A percentile compares a stretch with the other conserved stretches of the same genome.
These are phyloP conservation scores for Todus mexicanus DNA, from an alignment of 2,797 vertebrate species.

Conservation along the genomic window DNA sequence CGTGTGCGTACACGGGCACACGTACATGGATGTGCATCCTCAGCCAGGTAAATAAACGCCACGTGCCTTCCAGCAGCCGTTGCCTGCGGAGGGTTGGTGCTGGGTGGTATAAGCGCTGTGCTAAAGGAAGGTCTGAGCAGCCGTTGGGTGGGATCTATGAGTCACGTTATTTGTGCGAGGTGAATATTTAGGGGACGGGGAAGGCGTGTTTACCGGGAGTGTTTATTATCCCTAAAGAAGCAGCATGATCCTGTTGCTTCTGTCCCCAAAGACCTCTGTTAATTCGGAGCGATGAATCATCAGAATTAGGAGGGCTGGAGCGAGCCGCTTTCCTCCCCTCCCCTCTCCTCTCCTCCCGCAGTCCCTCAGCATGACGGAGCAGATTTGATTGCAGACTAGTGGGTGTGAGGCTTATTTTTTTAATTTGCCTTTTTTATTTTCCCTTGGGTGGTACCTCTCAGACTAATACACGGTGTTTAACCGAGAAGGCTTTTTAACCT, in stretches of 20 bases:
- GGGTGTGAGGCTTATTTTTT: constrained; percentile 13
- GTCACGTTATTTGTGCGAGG: constrained; percentile 64
- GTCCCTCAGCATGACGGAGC: constrained; percentile 38
- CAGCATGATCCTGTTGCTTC: constrained; percentile 29
- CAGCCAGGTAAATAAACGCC: neutral
- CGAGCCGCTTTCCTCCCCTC: constrained; percentile 19
- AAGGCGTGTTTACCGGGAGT: constrained; percentile 60
- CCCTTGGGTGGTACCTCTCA: neutral
- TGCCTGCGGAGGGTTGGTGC: neutral
- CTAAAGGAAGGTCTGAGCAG: constrained; percentile 47
- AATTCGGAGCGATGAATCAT: constrained; percentile 66
- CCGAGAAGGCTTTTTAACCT: neutral
- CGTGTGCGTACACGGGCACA: neutral
- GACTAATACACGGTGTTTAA: neutral
- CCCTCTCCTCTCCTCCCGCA: constrained; percentile 12
- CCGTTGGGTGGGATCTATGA: constrained; percentile 68
- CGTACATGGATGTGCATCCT: neutral
- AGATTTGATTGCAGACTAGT: constrained; percentile 17
- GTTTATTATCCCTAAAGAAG: constrained; percentile 68
- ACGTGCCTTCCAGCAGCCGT: constrained; percentile 1
- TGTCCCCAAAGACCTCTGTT: constrained; percentile 42
- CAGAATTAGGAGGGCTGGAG: constrained; percentile 56
- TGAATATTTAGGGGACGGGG: constrained; percentile 43
- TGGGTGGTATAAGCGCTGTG: constrained; percentile 13
- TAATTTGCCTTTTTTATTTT: neutral